Evolutionary conservation across 2,888 invertebrate species (phyloP).

Genomic region (Aquatica leii): DNA sequence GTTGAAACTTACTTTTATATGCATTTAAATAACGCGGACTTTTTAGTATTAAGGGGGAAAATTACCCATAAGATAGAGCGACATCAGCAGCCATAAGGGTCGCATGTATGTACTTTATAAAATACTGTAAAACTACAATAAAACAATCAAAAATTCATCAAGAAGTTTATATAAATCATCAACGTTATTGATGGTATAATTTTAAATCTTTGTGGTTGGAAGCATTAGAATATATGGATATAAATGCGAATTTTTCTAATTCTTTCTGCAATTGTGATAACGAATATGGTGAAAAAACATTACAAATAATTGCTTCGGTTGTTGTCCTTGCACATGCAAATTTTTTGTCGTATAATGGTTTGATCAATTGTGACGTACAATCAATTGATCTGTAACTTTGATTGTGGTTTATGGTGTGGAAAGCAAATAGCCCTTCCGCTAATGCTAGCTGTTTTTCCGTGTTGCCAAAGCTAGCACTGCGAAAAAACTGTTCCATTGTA

Average conservation of each 20-base stretch:
- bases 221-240: conserved; percentile 17
- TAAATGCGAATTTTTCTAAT: conserved; percentile 14
- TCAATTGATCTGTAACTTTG: conserved; percentile 41
- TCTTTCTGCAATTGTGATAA: conserved; percentile 19
- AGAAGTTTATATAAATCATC: too few relatives aligned
- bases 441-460: too few relatives aligned
- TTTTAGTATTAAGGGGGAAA: too few relatives aligned
- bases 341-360: conserved; percentile 37
- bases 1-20: too few relatives aligned
- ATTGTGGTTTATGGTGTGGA: conserved; percentile 44
- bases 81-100: too few relatives aligned
- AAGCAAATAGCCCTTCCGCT: conserved; percentile 43
- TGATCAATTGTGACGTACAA: conserved; percentile 39
- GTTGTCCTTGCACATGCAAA: conserved; percentile 36
- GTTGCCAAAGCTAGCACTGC: too few relatives aligned
- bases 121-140: too few relatives aligned
- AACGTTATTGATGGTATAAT: conserved; percentile 21
- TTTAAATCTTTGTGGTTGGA: too few relatives aligned
- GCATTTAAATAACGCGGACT: too few relatives aligned
- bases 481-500: conserved; percentile 14
- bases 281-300: conserved; percentile 25
- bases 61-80: too few relatives aligned
- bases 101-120: too few relatives aligned
- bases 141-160: too few relatives aligned
- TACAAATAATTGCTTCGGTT: conserved; percentile 31